phyloP scores from a whole-genome alignment of 2,113 vertebrate species.

The Damaliscus lunatus region DNA sequence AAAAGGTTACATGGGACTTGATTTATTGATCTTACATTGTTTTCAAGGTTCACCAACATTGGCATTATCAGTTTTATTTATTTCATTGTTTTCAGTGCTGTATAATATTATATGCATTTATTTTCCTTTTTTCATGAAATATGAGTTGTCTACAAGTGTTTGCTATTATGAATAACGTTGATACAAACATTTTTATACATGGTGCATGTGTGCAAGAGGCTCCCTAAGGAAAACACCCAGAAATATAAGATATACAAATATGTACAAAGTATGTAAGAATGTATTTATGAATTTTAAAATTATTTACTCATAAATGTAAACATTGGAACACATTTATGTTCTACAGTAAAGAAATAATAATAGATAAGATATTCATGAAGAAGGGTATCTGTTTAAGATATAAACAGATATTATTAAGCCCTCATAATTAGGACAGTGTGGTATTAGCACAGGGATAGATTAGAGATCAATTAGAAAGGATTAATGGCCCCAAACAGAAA shows the following conservation, averaged over 20 bases:
- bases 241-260: background rate
- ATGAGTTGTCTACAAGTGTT: background rate
- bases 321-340: background rate
- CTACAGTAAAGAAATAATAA: background rate
- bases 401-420: background rate
- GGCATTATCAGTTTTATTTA: background rate
- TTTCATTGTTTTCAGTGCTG: background rate
- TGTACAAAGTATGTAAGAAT: background rate
- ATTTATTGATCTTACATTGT: background rate
- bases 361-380: background rate
- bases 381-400: background rate
- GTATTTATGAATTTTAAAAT: background rate
- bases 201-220: background rate
- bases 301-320: background rate
- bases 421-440: background rate
- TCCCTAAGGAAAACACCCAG: background rate
- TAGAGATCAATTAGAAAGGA: background rate
- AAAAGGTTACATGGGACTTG: background rate
- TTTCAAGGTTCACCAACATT: background rate
- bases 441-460: background rate
- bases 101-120: background rate
- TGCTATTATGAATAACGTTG: background rate
- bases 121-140: background rate
- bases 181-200: background rate
- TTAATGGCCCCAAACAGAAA: background rate